Evolutionary conservation across 2,888 invertebrate genomes (phyloP).

Genomic region (Plagodis pulveraria): DNA sequence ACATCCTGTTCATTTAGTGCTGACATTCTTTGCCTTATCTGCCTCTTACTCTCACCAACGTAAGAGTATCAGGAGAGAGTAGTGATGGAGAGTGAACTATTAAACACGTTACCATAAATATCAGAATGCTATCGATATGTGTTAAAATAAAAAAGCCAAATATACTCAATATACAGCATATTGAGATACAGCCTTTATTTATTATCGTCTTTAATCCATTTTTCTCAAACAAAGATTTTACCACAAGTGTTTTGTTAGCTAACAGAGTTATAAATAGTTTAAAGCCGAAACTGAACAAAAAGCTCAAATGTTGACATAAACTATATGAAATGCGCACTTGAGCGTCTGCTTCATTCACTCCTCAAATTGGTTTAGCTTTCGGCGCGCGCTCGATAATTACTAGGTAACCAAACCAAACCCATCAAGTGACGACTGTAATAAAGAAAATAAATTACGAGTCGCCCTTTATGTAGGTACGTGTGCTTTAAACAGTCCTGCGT

Average conservation of each 20-base stretch:
- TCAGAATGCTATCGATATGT: no score
- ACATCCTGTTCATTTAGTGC: no score
- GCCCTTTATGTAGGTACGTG: slow-evolving; percentile 56
- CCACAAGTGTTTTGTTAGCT: slow-evolving; percentile 45
- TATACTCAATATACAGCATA: no score
- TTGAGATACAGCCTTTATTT: no score
- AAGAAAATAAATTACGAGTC: slow-evolving; percentile 77
- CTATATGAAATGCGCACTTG: slow-evolving; percentile 75
- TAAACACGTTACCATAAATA: no score
- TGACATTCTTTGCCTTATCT: no score
- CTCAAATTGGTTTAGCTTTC: slow-evolving; percentile 75
- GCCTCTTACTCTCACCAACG: no score
- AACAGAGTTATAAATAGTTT: slow-evolving; percentile 60
- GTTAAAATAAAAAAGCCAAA: no score
- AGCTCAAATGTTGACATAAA: slow-evolving; percentile 71
- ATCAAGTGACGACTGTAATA: slow-evolving; percentile 70
- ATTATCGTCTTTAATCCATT: neutral
- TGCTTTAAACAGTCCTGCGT: slow-evolving; percentile 43
- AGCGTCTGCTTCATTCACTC: slow-evolving; percentile 55
- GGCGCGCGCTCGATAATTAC: slow-evolving; percentile 78
- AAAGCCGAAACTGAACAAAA: slow-evolving; percentile 60
- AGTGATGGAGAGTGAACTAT: no score
- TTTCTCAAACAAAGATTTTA: slow-evolving; percentile 32
- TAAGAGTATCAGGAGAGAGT: no score
- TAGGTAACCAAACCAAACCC: slow-evolving; percentile 69